A percentile compares a stretch with the other conserved stretches of the same genome.
Conservation (phyloP, 2,888 invertebrate species). For the Protophormia terraenovae region DNA sequence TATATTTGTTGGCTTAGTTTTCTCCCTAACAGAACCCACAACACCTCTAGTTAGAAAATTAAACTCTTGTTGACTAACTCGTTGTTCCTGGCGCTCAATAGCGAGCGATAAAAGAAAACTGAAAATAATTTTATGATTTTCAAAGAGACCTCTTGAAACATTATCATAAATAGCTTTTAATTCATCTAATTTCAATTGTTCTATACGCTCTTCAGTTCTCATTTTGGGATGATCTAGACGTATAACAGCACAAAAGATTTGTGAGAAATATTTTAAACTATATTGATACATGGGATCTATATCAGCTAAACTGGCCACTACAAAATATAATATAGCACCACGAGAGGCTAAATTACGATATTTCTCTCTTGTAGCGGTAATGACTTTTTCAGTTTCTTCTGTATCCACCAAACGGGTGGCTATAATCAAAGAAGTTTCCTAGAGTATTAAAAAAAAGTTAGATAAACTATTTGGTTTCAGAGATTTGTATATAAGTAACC, state of each 20-base stretch:
- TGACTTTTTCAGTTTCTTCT: slow-evolving; percentile 92
- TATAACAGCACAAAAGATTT: slow-evolving; percentile 90
- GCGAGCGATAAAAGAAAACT: slow-evolving; percentile 91
- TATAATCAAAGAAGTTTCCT: slow-evolving; percentile 95
- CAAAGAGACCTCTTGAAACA: slow-evolving; percentile 94
- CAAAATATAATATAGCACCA: slow-evolving; percentile 95
- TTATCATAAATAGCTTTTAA: slow-evolving; percentile 92
- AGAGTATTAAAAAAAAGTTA: slow-evolving; percentile 58
- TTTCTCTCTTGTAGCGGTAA: slow-evolving; percentile 92
- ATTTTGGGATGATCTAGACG: slow-evolving; percentile 87
- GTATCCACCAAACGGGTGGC: slow-evolving; percentile 93
- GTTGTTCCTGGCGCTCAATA: slow-evolving; percentile 85
- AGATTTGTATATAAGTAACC: slow-evolving; percentile 65
- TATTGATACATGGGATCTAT: slow-evolving; percentile 98
- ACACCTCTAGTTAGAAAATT: slow-evolving; percentile 90
- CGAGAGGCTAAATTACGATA: slow-evolving; percentile 93
- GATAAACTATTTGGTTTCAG: not conserved
- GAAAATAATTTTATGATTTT: slow-evolving; percentile 93
- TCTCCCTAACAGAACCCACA: slow-evolving; percentile 83
- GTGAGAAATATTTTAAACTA: slow-evolving; percentile 93
- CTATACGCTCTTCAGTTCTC: slow-evolving; percentile 86
- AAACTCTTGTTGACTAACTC: slow-evolving; percentile 86
- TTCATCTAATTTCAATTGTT: slow-evolving; percentile 88
- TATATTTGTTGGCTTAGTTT: slow-evolving; percentile 83
- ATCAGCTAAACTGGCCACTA: slow-evolving; percentile 92